Evolutionary conservation across 2,113 vertebrate genomes (phyloP), one percentile per base, ranked within the genome.

Genomic region (Rhea americana): DNA sequence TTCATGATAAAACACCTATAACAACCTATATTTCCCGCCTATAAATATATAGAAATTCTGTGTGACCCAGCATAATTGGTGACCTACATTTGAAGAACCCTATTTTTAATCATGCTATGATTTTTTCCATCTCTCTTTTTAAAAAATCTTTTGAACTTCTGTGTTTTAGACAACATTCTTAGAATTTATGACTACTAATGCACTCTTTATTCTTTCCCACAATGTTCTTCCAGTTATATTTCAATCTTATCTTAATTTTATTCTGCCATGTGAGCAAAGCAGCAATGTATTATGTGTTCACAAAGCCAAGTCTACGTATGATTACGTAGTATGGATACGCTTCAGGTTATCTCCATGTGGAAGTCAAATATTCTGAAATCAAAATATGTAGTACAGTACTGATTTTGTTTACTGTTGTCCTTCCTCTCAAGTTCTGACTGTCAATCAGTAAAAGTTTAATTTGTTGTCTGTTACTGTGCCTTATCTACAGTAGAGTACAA

Each of bases 231-330:
- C 47, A 80, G 45, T 71, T 73, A 32, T 50, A 77, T 65, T 68
- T 82, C 56, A 86, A 39, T 89, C 56, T 80, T 86, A 70, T 58
- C 35, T 84, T 87, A 55, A n/a, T 82, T 84, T 85, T 84, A 43
- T 39, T 65, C 92, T 83, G 61, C n/a, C 39, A 11, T 72, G 39
- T 82, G 79, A 87, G 66, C 63, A 89, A 85, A 91, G 74, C 87
- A 82, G 39, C 70, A 59, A 17, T 51, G 76, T 71, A 0, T 78
- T 61, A 58, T 26, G 13, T 45, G 56, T 59, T 95, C 79, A 86
- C 76, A 94, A 89, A 89, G 56, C 43, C 73, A 76, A 41, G 32
- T 66, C 89, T 92, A 53, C 89, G n/a, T 59, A 19, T 74, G 45
- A 32, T 85, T 93, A 47, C 81, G 17, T 24, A 93, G 85, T 11